Evolutionary conservation across 2,888 invertebrate species (phyloP).

Genomic region (Eilema depressum): DNA sequence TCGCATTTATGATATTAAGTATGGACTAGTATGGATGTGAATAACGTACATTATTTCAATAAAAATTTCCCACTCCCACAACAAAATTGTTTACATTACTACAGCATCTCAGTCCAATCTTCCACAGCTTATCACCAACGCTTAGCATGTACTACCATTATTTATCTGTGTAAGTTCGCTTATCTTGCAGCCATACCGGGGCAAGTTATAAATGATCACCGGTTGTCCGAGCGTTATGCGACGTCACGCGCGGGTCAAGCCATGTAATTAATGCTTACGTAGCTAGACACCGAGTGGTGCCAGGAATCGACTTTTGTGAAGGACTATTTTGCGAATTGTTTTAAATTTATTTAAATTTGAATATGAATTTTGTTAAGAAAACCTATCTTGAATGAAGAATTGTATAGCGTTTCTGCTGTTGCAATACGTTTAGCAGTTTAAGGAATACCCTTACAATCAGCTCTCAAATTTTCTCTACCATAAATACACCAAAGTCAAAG

Average conservation of each 20-base stretch:
- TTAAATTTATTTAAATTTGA: slow-evolving; percentile 6
- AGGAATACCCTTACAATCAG: too few relatives aligned
- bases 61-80: too few relatives aligned
- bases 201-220: slow-evolving; percentile 73
- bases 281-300: slow-evolving; percentile 58
- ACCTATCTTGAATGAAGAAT: too few relatives aligned
- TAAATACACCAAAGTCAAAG: too few relatives aligned
- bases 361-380: neutral
- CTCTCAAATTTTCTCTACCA: too few relatives aligned
- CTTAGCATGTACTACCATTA: neutral
- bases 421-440: too few relatives aligned
- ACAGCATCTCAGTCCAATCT: neutral
- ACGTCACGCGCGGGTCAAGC: slow-evolving; percentile 74
- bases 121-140: neutral
- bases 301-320: slow-evolving; percentile 64
- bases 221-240: slow-evolving; percentile 71
- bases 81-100: neutral
- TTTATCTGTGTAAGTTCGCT: slow-evolving; percentile 30
- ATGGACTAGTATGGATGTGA: too few relatives aligned
- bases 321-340: slow-evolving; percentile 30
- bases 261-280: slow-evolving; percentile 74
- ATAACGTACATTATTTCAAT: too few relatives aligned
- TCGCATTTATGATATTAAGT: too few relatives aligned
- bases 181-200: slow-evolving; percentile 52
- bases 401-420: too few relatives aligned